phyloP scores from a whole-genome alignment of 2,113 vertebrate genomes.

The Muscicapa adusta region DNA sequence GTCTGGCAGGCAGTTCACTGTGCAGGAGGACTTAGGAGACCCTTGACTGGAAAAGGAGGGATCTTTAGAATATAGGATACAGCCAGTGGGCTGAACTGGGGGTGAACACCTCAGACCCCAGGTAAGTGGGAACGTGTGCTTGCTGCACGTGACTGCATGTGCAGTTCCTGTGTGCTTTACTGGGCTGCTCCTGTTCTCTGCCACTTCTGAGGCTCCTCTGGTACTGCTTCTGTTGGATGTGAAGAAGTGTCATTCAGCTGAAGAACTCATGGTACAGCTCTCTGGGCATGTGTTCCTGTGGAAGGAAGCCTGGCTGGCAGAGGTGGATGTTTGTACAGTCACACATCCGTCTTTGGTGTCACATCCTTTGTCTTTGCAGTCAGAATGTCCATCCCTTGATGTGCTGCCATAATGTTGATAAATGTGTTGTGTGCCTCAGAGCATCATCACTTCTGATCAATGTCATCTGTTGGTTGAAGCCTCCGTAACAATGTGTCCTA shows the following conservation, averaged over 20 bases:
- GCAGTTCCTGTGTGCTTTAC: background rate
- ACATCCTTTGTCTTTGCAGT: background rate
- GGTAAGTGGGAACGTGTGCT: conserved; percentile 13
- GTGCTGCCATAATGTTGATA: background rate
- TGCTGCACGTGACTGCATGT: background rate
- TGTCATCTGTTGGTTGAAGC: background rate
- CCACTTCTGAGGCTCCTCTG: background rate
- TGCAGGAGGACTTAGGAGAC: background rate
- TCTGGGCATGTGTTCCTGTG: background rate
- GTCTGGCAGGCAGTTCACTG: background rate
- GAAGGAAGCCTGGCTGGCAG: background rate
- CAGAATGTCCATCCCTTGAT: background rate
- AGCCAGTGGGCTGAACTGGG: background rate
- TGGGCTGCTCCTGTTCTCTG: background rate
- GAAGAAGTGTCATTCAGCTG: background rate
- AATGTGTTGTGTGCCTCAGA: background rate
- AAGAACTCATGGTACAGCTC: background rate
- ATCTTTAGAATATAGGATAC: background rate
- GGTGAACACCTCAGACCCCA: background rate
- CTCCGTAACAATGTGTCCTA: background rate
- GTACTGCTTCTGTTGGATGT: background rate
- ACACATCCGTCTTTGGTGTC: fast-evolving
- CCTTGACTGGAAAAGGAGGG: background rate
- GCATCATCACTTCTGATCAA: background rate
- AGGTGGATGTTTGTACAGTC: background rate